Base-by-base conservation (phyloP, 2,113 vertebrate genomes). In the Phrynosoma blainvillii region DNA sequence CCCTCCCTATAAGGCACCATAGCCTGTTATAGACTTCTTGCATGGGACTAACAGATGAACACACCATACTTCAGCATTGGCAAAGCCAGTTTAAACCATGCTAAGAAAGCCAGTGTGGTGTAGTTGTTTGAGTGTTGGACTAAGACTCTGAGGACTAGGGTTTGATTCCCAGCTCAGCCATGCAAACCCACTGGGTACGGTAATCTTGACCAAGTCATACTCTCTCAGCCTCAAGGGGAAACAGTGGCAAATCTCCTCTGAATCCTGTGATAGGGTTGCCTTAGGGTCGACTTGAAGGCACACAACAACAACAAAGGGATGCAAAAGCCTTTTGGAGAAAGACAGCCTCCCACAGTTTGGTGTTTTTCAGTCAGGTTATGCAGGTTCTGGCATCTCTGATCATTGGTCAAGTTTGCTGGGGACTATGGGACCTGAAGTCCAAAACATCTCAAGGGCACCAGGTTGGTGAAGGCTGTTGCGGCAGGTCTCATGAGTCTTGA, bases 401-500 rank as follows among this genome's bases (percentile, higher is more conserved):
- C 59, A 62, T 62, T 14, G 36, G 36, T 6, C 68, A 84, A 75
- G 16, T 30, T 42, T 79, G 9, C 68, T 71, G 27, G 25, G 68
- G 27, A 5, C 10, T 2, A 70, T 70, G 23, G 4, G 68, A 70
- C 8, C 10, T 8, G 1, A 27, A 71, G 68, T 30, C 68, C 30
- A 71, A 27, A 23, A 25, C 66, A 70, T 68, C 66, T 23, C 20
- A 10, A 12, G 30, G 68, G 5, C 23, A 20, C 6, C 30, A 12
- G 30, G 11, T 71, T 71, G 7, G 23, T 7, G 68, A 30, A 71
- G 25, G 27, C 25, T 30, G 68, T 56, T 83, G 68, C 83, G 71
- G 56, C 87, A 94, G 54, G 90, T 83, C 65, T 90, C 90, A 56
- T 93, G 88, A 88, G 68, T 54, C 87, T 82, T 77, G 87, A 92